Evolutionary conservation across 2,888 invertebrate species (phyloP).

Genomic region (Parthenolecanium corni): DNA sequence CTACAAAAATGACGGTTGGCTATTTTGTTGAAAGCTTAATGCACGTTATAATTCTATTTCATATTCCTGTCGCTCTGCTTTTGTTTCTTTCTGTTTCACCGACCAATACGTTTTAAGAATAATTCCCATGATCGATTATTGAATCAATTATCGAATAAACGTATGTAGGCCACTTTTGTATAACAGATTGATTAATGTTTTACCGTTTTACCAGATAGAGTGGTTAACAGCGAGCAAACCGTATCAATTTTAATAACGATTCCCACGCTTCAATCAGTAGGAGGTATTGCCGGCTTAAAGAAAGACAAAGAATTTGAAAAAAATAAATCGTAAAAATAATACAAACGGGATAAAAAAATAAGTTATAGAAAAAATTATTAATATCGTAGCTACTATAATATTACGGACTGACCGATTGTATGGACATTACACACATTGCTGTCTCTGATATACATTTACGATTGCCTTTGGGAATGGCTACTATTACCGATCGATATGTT

Average conservation of each 20-base stretch:
- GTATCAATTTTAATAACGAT: constrained; percentile 21
- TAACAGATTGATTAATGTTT: constrained; percentile 7
- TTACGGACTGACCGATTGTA: constrained; percentile 19
- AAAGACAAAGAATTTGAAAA: background rate
- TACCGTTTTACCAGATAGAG: background rate
- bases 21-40: no score
- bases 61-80: no score
- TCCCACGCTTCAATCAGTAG: constrained; percentile 22
- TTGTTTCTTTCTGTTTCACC: no score
- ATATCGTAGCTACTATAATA: background rate
- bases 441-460: constrained; percentile 1
- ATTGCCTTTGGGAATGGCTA: constrained; percentile 14
- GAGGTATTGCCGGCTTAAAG: constrained; percentile 9
- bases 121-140: constrained; percentile 8
- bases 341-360: background rate
- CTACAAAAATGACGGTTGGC: no score
- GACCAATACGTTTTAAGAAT: background rate
- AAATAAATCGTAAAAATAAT: background rate
- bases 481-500: constrained; percentile 21
- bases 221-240: constrained; percentile 1
- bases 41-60: no score
- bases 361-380: background rate
- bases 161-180: background rate
- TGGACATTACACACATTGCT: constrained; percentile 13
- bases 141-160: constrained; percentile 8